Base-by-base conservation (phyloP, 2,113 vertebrate genomes). In the Leptocoma aspasia region DNA sequence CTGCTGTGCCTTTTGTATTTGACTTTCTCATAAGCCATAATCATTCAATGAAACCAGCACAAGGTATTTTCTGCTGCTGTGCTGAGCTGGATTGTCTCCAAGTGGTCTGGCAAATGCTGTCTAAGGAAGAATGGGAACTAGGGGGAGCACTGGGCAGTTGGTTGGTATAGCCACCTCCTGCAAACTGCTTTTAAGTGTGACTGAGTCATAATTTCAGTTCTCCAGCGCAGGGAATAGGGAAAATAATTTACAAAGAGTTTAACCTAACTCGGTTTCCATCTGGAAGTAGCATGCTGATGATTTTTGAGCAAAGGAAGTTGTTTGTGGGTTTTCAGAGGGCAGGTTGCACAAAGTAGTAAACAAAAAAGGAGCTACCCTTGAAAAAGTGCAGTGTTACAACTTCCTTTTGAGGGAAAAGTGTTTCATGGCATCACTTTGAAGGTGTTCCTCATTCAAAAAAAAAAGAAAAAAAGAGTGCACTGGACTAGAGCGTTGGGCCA, bases 121-220 rank as follows among this genome's bases (percentile, higher is more conserved):
- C 11, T 37, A 31, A 72, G 27, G 44, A 61, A 72, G 50, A 80
- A 69, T 0, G 4, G 41, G 73, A 82, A 13, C 37, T 59, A 13
- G 11, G 7, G 39, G 20, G 28, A 80, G 13, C 24, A 33, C 6
- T 0, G 2, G 13, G 53, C 0, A 2, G 13, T 18, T 76, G 28
- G 5, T 39, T 83, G 71, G 41, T 59, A 26, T 13, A 76, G n/a
- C 41, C 16, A 28, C 21, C 28, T 89, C 17, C 42, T 89, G 45
- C 50, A 73, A 41, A 18, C 17, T 33, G 18, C 10, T 35, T 33
- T 78, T 44, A 66, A 53, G 59, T 33, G 28, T 49, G 75, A 56
- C 15, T 4, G 7, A 42, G 21, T 37, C 0, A 0, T 57, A 70
- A 35, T n/a, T 33, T 19, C 86, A 31, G 26, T 81, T 79, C 28